Conservation (phyloP, 2,797 vertebrate species). For the Lagodon rhomboides region DNA sequence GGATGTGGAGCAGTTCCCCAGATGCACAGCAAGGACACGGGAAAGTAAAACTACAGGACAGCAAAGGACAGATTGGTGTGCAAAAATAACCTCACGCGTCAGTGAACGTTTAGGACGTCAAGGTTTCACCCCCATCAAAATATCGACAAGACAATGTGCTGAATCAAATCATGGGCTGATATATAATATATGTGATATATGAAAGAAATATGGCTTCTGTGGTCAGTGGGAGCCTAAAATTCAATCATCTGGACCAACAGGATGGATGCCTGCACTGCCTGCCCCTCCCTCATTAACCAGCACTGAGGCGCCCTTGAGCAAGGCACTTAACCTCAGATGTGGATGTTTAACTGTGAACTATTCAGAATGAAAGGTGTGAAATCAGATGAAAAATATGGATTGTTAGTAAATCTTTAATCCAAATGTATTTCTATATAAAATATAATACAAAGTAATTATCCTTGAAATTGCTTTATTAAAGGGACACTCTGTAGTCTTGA, state of each 20-base stretch:
- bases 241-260: too few relatives aligned
- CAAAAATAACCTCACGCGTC: slow-evolving; percentile 78
- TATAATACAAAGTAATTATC: neutral
- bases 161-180: neutral
- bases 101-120: slow-evolving; percentile 62
- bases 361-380: too few relatives aligned
- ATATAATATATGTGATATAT: neutral
- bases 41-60: slow-evolving; percentile 81
- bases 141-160: slow-evolving; percentile 8
- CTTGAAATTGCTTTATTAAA: neutral
- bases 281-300: too few relatives aligned
- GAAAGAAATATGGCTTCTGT: neutral
- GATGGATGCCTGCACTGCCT: too few relatives aligned
- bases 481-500: too few relatives aligned
- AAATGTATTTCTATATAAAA: neutral
- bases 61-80: slow-evolving; percentile 75
- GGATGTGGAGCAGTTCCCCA: slow-evolving; percentile 84
- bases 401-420: neutral
- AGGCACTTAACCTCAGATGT: too few relatives aligned
- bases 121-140: slow-evolving; percentile 40
- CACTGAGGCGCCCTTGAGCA: too few relatives aligned
- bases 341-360: too few relatives aligned
- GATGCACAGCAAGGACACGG: slow-evolving; percentile 80
- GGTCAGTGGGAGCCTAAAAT: too few relatives aligned
- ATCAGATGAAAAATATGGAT: too few relatives aligned